Evolutionary conservation across 2,888 invertebrate species (phyloP).

Genomic region (Monopis laevigella): DNA sequence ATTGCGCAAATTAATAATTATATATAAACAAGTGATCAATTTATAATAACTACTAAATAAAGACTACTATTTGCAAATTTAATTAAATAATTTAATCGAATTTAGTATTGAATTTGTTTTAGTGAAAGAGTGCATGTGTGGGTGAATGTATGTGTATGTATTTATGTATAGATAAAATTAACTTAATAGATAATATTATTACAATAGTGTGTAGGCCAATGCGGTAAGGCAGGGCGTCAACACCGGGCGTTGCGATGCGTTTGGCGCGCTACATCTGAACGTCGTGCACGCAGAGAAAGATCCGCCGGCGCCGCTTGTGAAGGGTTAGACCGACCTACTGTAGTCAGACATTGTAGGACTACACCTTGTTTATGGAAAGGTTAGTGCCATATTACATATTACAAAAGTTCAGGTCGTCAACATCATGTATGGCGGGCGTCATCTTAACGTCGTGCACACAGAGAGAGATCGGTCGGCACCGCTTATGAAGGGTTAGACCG

Average conservation of each 20-base stretch:
- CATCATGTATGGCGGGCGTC: slow-evolving; percentile 87
- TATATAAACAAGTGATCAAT: too few relatives aligned
- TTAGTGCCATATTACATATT: background rate
- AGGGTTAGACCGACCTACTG: slow-evolving; percentile 77
- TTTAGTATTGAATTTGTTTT: too few relatives aligned
- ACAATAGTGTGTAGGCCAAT: slow-evolving; percentile 87
- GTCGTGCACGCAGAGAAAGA: slow-evolving; percentile 78
- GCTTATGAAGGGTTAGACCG: slow-evolving; percentile 82
- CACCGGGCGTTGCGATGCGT: slow-evolving; percentile 92
- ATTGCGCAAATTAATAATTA: too few relatives aligned
- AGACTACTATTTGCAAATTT: too few relatives aligned
- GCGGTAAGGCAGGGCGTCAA: slow-evolving; percentile 82
- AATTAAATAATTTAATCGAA: too few relatives aligned
- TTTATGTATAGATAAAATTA: too few relatives aligned
- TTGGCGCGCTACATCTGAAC: slow-evolving; percentile 84
- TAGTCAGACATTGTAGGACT: slow-evolving; percentile 81
- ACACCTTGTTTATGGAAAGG: slow-evolving; percentile 58
- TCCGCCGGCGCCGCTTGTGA: slow-evolving; percentile 89
- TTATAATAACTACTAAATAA: too few relatives aligned
- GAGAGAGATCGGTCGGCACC: slow-evolving; percentile 82
- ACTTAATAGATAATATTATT: too few relatives aligned
- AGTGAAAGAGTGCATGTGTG: too few relatives aligned
- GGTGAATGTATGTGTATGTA: too few relatives aligned
- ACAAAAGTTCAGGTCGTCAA: slow-evolving; percentile 85
- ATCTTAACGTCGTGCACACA: slow-evolving; percentile 78